A percentile compares a stretch with the other conserved stretches of the same genome.
These are phyloP conservation scores for Auanema freiburgensis DNA, from an alignment of 2,888 invertebrate genomes.

Conservation along the genomic window DNA sequence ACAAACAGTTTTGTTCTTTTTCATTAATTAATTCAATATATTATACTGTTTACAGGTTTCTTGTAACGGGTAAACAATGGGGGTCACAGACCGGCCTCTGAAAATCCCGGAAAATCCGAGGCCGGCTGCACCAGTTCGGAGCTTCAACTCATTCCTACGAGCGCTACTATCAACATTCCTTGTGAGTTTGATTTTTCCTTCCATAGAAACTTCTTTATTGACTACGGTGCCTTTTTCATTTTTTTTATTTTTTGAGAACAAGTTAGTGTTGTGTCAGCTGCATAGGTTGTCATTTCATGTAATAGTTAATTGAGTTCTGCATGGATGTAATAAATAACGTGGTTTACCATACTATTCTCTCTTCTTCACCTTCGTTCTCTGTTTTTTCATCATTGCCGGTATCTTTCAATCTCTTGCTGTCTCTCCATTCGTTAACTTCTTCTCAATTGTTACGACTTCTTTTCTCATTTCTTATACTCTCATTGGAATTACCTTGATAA, in stretches of 20 bases:
- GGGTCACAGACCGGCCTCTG: conserved; percentile 4
- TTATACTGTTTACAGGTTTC: too few species aligned
- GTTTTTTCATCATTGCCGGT: background rate
- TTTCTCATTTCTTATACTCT: too few species aligned
- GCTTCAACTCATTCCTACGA: conserved; percentile 3
- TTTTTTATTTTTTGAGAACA: too few species aligned
- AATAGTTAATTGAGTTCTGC: too few species aligned
- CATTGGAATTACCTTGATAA: too few species aligned
- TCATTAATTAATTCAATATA: too few species aligned
- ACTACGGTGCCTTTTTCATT: too few species aligned
- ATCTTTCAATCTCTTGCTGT: background rate
- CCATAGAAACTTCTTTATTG: too few species aligned
- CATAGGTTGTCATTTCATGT: too few species aligned
- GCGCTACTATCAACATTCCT: background rate
- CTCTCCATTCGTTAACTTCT: conserved; percentile 1
- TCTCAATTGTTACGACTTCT: background rate
- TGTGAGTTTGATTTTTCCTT: background rate
- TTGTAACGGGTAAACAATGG: background rate
- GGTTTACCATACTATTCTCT: conserved; percentile 2
- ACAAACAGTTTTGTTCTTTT: too few species aligned
- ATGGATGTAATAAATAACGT: too few species aligned
- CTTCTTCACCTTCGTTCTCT: conserved; percentile 4
- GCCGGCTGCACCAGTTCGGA: background rate
- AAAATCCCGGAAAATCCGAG: background rate
- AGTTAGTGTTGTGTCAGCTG: too few species aligned